Evolutionary conservation across 1,140 invertebrate species (phyloP).

Genomic region (Chironomus striatipennis): DNA sequence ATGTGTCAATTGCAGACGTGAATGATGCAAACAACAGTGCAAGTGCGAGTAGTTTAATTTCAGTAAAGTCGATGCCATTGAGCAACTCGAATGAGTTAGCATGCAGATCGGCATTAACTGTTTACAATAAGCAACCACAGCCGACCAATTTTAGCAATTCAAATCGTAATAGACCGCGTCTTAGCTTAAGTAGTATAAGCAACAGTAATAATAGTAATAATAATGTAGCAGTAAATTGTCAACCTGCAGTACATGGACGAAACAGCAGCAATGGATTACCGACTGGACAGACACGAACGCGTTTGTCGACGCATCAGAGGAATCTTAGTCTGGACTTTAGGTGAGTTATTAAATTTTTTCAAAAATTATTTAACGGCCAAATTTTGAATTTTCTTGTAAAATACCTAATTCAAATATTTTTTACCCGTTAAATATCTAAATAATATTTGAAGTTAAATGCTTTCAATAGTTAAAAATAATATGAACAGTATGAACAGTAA

Average conservation of each 20-base stretch:
- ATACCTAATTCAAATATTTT: no score
- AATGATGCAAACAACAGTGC: conserved; percentile 12
- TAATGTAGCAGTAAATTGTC: conserved; percentile 26
- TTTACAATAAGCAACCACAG: conserved; percentile 20
- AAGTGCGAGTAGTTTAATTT: not conserved
- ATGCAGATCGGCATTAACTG: not conserved
- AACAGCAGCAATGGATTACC: conserved; percentile 37
- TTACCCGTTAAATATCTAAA: no score
- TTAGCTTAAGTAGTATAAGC: conserved; percentile 36
- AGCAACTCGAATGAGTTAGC: not conserved
- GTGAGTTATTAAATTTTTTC: conserved; percentile 38
- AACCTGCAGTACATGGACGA: conserved; percentile 54
- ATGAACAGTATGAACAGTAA: no score
- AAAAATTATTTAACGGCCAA: no score
- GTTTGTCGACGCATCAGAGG: conserved; percentile 62
- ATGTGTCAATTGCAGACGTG: not conserved
- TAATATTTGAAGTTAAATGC: no score
- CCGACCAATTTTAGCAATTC: conserved; percentile 33
- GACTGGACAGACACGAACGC: conserved; percentile 45
- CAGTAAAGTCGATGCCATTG: conserved; percentile 12
- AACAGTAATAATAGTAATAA: not conserved
- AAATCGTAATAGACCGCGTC: conserved; percentile 36
- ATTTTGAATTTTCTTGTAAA: no score
- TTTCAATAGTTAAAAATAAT: no score
- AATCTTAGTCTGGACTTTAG: conserved; percentile 69